These are phyloP conservation scores for Drosophila subobscura DNA, from an alignment of 1,140 invertebrate genomes.

Conservation along the genomic window DNA sequence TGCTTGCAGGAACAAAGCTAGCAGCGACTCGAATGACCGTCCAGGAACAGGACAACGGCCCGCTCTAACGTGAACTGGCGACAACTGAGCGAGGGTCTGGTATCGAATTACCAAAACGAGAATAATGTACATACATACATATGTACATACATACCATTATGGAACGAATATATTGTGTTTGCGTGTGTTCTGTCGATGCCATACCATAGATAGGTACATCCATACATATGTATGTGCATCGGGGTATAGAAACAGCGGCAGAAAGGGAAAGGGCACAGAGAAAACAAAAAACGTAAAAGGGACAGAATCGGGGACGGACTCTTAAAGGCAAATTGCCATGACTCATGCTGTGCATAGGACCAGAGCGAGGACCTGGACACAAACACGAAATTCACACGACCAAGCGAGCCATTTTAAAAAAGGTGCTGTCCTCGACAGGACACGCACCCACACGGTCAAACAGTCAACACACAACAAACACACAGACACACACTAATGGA, in stretches of 20 bases:
- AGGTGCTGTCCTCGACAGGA: conserved; percentile 62
- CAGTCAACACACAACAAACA: conserved; percentile 8
- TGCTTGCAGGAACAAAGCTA: conserved; percentile 41
- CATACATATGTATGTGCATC: conserved; percentile 20
- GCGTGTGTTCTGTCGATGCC: conserved; percentile 43
- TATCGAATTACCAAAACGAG: conserved; percentile 65
- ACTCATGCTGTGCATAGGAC: conserved; percentile 47
- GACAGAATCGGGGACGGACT: conserved; percentile 26
- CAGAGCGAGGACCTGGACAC: no score
- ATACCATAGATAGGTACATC: conserved; percentile 39
- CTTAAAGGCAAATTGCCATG: conserved; percentile 60
- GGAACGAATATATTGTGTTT: conserved; percentile 9
- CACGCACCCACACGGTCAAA: conserved; percentile 32
- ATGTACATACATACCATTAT: neutral
- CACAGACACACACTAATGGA: neutral
- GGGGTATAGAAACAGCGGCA: neutral
- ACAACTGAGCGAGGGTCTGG: conserved; percentile 33
- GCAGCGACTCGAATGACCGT: conserved; percentile 45
- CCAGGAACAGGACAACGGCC: conserved; percentile 34
- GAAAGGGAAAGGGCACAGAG: conserved; percentile 14
- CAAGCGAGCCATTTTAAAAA: conserved; percentile 42
- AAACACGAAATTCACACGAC: conserved; percentile 40
- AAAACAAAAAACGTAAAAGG: conserved; percentile 23
- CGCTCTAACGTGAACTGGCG: conserved; percentile 24
- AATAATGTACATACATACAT: conserved; percentile 1